A percentile compares a stretch with the other conserved stretches of the same genome.
Conservation (phyloP, 2,888 invertebrate species). For the Labia minor region DNA sequence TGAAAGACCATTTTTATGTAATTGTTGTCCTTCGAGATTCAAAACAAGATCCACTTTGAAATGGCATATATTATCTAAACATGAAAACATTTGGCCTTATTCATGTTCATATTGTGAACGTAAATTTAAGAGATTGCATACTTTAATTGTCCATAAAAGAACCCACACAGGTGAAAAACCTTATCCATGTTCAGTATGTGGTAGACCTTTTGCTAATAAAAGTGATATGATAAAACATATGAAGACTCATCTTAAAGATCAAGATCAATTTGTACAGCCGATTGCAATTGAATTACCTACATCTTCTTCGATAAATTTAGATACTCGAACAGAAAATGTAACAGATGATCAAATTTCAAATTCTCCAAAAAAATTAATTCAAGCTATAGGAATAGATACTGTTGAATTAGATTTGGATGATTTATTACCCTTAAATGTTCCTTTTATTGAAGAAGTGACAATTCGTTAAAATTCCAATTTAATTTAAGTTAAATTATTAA, state of each 20-base stretch:
- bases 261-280: not conserved
- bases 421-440: not conserved
- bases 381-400: not conserved
- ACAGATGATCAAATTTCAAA: not conserved
- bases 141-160: not conserved
- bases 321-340: not conserved
- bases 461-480: not conserved
- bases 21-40: not conserved
- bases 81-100: not conserved
- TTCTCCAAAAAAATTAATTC: not conserved
- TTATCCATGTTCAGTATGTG: not conserved
- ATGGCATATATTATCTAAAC: not conserved
- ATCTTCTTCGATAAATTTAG: not conserved
- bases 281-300: not conserved
- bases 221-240: not conserved
- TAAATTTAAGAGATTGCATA: not conserved
- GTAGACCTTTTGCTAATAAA: not conserved
- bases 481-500: no score
- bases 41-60: not conserved
- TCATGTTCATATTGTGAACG: not conserved
- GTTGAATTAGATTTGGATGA: not conserved
- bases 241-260: not conserved
- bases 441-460: not conserved
- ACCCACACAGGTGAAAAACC: not conserved
- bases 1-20: not conserved